These are phyloP conservation scores for Cotesia congregata DNA, from an alignment of 2,888 invertebrate genomes.

Conservation along the genomic window DNA sequence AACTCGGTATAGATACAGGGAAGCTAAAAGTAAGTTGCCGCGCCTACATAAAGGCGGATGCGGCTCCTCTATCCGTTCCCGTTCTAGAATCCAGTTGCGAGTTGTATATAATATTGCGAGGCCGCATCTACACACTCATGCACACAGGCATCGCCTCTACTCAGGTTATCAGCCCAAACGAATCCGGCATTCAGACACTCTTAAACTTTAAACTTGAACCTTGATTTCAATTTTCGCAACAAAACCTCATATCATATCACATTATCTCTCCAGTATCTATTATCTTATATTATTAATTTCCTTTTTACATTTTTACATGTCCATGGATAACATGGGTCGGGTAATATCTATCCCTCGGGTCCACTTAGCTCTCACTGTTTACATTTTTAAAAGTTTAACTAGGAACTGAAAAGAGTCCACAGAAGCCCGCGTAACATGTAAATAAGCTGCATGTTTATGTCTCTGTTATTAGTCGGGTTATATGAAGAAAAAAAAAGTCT, in stretches of 20 bases:
- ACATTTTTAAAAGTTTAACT: constrained; percentile 14
- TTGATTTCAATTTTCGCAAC: too few species aligned
- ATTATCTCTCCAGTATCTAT: too few species aligned
- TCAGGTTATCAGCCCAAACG: not conserved
- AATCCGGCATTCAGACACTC: not conserved
- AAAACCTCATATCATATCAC: too few species aligned
- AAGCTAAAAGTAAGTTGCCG: constrained; percentile 42
- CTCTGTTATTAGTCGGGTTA: constrained; percentile 58
- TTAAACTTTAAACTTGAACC: too few species aligned
- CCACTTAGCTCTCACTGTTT: constrained; percentile 17
- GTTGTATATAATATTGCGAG: not conserved
- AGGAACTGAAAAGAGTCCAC: constrained; percentile 31
- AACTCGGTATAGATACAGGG: constrained; percentile 33
- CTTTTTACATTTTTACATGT: constrained; percentile 33
- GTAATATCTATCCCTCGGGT: not conserved
- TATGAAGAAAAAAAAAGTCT: constrained; percentile 51
- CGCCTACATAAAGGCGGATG: constrained; percentile 59
- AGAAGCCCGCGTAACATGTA: constrained; percentile 53
- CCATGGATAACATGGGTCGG: constrained; percentile 54
- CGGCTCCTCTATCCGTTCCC: constrained; percentile 60
- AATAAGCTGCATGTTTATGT: constrained; percentile 54
- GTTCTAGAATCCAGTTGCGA: constrained; percentile 59
- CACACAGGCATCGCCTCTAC: not conserved
- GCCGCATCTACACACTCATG: constrained; percentile 8
- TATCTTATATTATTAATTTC: too few species aligned